A percentile compares a stretch with the other conserved stretches of the same genome.
These are phyloP conservation scores for Stenchaetothrips biformis DNA, from an alignment of 2,888 invertebrate genomes.

Conservation along the genomic window DNA sequence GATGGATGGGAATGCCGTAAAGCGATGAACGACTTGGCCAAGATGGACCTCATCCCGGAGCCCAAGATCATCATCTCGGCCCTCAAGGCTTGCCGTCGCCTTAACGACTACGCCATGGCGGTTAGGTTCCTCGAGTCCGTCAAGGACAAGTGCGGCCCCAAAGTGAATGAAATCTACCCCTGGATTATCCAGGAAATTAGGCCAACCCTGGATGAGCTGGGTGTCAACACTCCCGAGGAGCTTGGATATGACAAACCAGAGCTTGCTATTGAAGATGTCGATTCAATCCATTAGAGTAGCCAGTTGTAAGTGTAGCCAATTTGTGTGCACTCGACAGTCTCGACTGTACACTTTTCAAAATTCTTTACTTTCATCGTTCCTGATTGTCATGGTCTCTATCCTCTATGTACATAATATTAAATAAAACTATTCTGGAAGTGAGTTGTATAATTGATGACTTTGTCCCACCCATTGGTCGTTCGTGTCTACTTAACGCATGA, in stretches of 20 bases:
- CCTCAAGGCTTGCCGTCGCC: conserved; percentile 82
- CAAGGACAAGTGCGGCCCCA: conserved; percentile 78
- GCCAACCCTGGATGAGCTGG: conserved; percentile 89
- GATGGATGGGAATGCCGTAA: conserved; percentile 94
- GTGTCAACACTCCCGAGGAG: conserved; percentile 90
- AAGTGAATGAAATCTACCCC: conserved; percentile 74
- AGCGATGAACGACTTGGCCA: conserved; percentile 75
- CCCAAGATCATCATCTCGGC: conserved; percentile 83
- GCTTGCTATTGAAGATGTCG: conserved; percentile 72
- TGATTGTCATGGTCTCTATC: neutral
- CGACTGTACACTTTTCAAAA: neutral
- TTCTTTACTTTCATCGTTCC: neutral
- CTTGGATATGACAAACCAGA: conserved; percentile 97
- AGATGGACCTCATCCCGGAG: conserved; percentile 87
- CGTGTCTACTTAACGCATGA: neutral
- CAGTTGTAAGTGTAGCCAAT: conserved; percentile 10
- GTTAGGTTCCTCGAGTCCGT: conserved; percentile 88
- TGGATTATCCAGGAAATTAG: conserved; percentile 84
- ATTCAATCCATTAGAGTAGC: conserved; percentile 54
- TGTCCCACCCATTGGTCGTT: neutral
- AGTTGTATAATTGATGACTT: neutral
- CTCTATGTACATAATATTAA: neutral
- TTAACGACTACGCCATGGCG: conserved; percentile 91
- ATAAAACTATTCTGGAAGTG: neutral
- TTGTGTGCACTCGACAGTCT: neutral